phyloP scores from a whole-genome alignment of 2,797 vertebrate genomes.

The Anguilla pacifica region DNA sequence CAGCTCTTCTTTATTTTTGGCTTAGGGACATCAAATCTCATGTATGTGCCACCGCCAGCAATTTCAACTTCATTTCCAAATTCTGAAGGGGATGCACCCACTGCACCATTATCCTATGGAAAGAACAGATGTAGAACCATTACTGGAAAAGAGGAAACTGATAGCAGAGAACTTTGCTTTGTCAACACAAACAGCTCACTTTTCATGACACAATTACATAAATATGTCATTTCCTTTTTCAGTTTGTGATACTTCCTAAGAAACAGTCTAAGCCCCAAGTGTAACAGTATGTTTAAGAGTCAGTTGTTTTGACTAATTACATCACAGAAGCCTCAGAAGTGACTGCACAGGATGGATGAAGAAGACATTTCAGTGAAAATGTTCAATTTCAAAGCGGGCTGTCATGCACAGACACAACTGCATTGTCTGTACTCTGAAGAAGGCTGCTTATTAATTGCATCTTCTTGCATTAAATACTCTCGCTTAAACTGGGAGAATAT shows the following conservation, averaged over 20 bases:
- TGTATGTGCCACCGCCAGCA: conserved; percentile 74
- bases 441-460: conserved; percentile 73
- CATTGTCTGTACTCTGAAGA: neutral
- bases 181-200: neutral
- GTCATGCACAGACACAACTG: neutral
- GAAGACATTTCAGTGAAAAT: neutral
- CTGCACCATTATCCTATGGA: conserved; percentile 77
- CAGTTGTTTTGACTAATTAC: neutral
- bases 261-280: neutral
- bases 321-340: neutral
- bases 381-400: neutral
- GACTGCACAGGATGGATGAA: neutral
- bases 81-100: conserved; percentile 64
- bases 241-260: neutral
- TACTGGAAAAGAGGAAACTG: neutral
- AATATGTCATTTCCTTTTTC: neutral
- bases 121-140: neutral
- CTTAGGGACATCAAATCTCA: conserved; percentile 85
- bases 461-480: conserved; percentile 64
- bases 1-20: conserved; percentile 81
- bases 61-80: conserved; percentile 71
- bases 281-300: neutral
- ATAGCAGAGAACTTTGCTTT: neutral
- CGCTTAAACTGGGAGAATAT: conserved; percentile 69
- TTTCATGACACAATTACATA: neutral